A percentile compares a stretch with the other conserved stretches of the same genome.
These are phyloP conservation scores for Eupithecia abbreviata DNA, from an alignment of 2,888 invertebrate genomes.

Conservation along the genomic window DNA sequence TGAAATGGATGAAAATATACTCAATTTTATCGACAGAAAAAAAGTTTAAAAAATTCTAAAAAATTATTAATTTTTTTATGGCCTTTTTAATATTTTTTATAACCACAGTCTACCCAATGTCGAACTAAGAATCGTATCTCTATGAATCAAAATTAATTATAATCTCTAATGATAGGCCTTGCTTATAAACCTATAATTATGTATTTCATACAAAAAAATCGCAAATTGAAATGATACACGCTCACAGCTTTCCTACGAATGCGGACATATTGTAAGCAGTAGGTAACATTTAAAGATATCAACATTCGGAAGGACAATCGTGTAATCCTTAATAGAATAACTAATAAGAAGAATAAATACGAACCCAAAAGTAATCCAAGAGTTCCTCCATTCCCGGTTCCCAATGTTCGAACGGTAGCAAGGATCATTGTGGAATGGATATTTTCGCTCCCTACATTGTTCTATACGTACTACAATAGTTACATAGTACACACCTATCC, in stretches of 20 bases:
- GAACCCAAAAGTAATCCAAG: conserved; percentile 40
- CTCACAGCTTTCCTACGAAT: background rate
- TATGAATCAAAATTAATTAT: too few species aligned
- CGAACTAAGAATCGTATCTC: too few species aligned
- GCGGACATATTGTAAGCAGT: background rate
- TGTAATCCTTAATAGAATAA: background rate
- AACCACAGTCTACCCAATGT: too few species aligned
- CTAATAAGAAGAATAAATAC: background rate
- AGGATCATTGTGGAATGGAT: conserved; percentile 42
- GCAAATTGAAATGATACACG: background rate
- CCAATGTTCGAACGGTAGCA: conserved; percentile 32
- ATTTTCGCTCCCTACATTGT: conserved; percentile 43
- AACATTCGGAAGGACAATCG: background rate
- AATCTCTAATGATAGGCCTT: too few species aligned
- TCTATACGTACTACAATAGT: conserved; percentile 22
- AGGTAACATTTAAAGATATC: background rate
- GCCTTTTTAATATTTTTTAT: too few species aligned
- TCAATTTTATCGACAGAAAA: too few species aligned
- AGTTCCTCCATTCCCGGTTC: conserved; percentile 35
- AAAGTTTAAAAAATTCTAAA: too few species aligned
- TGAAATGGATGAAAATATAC: too few species aligned
- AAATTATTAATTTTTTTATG: too few species aligned
- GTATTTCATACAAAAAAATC: too few species aligned
- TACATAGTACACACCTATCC: background rate
- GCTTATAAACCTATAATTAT: too few species aligned